These are phyloP conservation scores for Hippocampus guttulatus DNA, from an alignment of 2,113 vertebrate species.

Conservation along the genomic window DNA sequence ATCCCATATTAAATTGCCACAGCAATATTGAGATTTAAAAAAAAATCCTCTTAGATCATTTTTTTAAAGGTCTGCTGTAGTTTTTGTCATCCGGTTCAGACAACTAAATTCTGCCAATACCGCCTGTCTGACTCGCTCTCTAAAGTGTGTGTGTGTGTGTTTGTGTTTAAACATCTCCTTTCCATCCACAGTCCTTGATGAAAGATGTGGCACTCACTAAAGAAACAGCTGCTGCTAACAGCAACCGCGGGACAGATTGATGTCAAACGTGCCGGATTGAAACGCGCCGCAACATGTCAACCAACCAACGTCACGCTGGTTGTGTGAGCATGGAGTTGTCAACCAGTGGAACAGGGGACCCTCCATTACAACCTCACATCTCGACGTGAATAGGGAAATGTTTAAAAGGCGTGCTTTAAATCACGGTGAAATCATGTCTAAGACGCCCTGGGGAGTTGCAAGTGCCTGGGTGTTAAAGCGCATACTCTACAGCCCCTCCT, in stretches of 20 bases:
- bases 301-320: constrained; percentile 4
- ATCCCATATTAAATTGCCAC: too few species aligned
- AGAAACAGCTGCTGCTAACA: constrained; percentile 51
- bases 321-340: constrained; percentile 12
- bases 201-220: constrained; percentile 54
- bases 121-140: not conserved
- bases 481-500: not conserved
- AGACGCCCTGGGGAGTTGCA: not conserved
- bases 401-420: not conserved
- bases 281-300: constrained; percentile 39
- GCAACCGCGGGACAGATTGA: constrained; percentile 42
- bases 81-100: too few species aligned
- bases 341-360: not conserved
- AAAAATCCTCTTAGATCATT: too few species aligned
- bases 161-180: constrained; percentile 47
- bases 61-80: too few species aligned
- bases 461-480: constrained; percentile 7
- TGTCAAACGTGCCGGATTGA: constrained; percentile 63
- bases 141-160: not conserved
- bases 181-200: constrained; percentile 41
- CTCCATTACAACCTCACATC: not conserved
- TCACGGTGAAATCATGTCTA: not conserved
- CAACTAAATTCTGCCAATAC: not conserved
- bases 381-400: not conserved
- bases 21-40: too few species aligned